Evolutionary conservation across 2,113 vertebrate genomes (phyloP).

Genomic region (Prochilodus magdalenae): DNA sequence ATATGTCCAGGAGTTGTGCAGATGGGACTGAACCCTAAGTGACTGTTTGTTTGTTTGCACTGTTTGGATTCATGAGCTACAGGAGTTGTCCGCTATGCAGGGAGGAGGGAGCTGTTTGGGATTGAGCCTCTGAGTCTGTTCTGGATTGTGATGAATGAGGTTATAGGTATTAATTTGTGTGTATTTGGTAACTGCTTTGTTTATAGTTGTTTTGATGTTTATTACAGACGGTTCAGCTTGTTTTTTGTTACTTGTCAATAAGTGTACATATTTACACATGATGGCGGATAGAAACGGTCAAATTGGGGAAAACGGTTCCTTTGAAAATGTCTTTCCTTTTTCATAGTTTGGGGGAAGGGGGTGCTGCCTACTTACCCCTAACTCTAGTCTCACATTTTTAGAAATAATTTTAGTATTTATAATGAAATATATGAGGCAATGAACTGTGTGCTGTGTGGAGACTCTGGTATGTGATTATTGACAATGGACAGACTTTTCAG

Average conservation of each 20-base stretch:
- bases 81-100: no score
- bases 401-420: neutral
- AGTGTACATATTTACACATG: conserved; percentile 10
- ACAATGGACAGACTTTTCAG: no score
- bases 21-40: no score
- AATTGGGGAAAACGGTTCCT: neutral
- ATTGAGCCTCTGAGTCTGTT: no score
- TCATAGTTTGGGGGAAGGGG: no score
- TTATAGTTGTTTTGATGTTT: conserved; percentile 19
- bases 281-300: neutral
- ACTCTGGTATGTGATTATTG: no score
- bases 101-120: no score
- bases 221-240: neutral
- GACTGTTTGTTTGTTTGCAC: no score
- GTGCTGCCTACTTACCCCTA: neutral
- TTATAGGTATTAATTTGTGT: neutral
- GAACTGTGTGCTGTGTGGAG: no score
- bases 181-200: neutral
- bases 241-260: conserved; percentile 21
- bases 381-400: neutral
- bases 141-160: neutral
- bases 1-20: no score
- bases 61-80: no score
- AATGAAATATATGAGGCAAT: neutral
- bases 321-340: neutral